Base-by-base conservation (phyloP, 2,888 invertebrate genomes). In the Lasiommata megera region DNA sequence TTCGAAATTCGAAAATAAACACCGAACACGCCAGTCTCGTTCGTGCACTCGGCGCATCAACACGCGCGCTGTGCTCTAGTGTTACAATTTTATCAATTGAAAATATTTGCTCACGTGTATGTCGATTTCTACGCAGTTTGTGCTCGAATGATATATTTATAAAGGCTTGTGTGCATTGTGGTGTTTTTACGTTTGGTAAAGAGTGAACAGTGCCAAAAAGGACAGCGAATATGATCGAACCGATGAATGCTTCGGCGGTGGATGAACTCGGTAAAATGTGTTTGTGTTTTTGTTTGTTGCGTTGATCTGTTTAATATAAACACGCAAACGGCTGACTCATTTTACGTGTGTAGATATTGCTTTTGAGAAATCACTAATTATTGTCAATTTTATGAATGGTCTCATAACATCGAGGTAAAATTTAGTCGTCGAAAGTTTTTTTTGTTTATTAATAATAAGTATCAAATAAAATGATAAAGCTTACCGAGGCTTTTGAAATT, bases 1-100 rank as follows among this genome's bases (percentile, higher is more conserved):
- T 79, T 82, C 80, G 76, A 76, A 71, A 76, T 77, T 79, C 70
- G 67, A 73, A 74, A 64, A 67, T 65, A 53, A 60, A 53, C 38
- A 36, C 38, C 40, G 40, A 31, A 31, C 46, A 50, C 58, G 43
- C 66, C 81, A 86, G 85, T 88, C 63, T 62, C 57, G 71, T 63
- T 65, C 53, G 53, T 65, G 67, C 77, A 73, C 71, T 74, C 77
- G 72, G 59, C 68, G 74, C 69, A 81, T 51, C 2, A 23, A 70
- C 80, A 82, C 69, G 75, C 72, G 65, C 54, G 62, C 63, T 46
- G 14, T 40, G 18, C 17, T 16, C 31, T 6, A 28, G 12, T 14
- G 37, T 47, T 50, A 40, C 7, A n/a, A 31, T 3, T 34, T 28
- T 46, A 55, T 58, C 18, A 29, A 44, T 62, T 46, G 17, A 52